Evolutionary conservation across 1,140 invertebrate species (phyloP).

Genomic region (Platyscapa corneri): DNA sequence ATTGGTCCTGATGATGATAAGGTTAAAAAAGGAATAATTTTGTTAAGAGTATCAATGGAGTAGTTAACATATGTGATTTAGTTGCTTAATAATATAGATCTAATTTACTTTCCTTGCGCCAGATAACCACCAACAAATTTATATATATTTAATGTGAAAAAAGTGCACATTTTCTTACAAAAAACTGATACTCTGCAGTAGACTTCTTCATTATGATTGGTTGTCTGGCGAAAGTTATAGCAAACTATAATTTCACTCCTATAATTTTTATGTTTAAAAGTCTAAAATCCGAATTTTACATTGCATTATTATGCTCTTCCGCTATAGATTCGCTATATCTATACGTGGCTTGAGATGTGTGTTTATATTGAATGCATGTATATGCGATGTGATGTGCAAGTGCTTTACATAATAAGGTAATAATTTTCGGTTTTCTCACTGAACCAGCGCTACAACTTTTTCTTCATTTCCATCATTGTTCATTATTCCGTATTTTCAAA

Average conservation of each 20-base stretch:
- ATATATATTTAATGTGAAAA: slow-evolving; percentile 49
- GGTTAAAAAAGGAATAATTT: slow-evolving; percentile 31
- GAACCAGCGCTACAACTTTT: not conserved
- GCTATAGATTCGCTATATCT: slow-evolving; percentile 24
- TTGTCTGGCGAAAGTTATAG: not conserved
- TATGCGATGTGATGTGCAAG: slow-evolving; percentile 33
- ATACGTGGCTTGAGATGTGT: not conserved
- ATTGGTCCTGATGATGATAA: slow-evolving; percentile 46
- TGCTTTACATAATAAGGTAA: slow-evolving; percentile 36
- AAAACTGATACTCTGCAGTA: not conserved
- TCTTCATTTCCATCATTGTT: not conserved
- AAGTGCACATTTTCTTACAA: slow-evolving; percentile 8
- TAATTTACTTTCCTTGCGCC: not conserved
- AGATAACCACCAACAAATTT: slow-evolving; percentile 23
- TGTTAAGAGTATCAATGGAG: slow-evolving; percentile 34
- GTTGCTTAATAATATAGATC: not conserved
- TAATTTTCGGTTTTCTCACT: slow-evolving; percentile 8
- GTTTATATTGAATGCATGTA: not conserved
- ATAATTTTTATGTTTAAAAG: not conserved
- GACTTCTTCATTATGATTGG: not conserved
- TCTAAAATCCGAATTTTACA: slow-evolving; percentile 18
- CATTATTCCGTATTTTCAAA: not conserved
- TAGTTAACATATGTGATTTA: not conserved
- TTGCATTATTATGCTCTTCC: slow-evolving; percentile 22
- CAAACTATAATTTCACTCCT: not conserved